phyloP scores from a whole-genome alignment of 2,888 invertebrate genomes.

The Harmothoe impar region DNA sequence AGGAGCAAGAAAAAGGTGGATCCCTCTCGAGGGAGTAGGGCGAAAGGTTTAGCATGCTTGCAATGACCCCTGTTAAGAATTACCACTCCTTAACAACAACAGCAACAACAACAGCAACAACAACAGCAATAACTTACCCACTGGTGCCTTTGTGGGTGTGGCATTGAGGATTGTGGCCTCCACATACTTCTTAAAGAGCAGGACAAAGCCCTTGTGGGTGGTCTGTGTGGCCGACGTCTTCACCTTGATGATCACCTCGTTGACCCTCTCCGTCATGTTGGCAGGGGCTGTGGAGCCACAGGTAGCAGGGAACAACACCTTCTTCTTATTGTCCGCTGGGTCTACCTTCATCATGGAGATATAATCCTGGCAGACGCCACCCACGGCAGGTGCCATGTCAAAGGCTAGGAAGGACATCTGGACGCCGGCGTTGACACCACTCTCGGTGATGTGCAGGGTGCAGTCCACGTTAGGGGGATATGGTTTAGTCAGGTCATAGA shows the following conservation, averaged over 20 bases:
- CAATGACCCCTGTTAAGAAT: too few species aligned
- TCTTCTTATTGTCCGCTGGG: background rate
- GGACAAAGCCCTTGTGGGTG: background rate
- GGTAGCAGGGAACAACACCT: background rate
- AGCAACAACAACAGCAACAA: too few species aligned
- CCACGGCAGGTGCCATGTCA: background rate
- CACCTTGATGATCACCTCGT: background rate
- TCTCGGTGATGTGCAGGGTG: background rate
- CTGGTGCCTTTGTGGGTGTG: too few species aligned
- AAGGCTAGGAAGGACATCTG: background rate
- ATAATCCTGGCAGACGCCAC: background rate
- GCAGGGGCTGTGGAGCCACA: background rate
- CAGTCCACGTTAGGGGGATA: constrained; percentile 8
- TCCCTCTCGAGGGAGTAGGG: too few species aligned
- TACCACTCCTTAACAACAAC: too few species aligned
- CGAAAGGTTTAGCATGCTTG: too few species aligned
- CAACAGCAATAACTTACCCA: too few species aligned
- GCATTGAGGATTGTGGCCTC: too few species aligned
- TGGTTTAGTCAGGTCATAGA: background rate
- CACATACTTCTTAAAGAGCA: too few species aligned
- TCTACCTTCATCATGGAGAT: background rate
- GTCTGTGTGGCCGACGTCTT: background rate
- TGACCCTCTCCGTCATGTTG: background rate
- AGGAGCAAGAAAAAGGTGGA: too few species aligned
- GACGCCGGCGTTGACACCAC: background rate